Percentiles rank a stretch among this genome's conserved stretches.
Evolutionary conservation across 2,888 invertebrate species (phyloP).

Genomic region (Fabriciana adippe): DNA sequence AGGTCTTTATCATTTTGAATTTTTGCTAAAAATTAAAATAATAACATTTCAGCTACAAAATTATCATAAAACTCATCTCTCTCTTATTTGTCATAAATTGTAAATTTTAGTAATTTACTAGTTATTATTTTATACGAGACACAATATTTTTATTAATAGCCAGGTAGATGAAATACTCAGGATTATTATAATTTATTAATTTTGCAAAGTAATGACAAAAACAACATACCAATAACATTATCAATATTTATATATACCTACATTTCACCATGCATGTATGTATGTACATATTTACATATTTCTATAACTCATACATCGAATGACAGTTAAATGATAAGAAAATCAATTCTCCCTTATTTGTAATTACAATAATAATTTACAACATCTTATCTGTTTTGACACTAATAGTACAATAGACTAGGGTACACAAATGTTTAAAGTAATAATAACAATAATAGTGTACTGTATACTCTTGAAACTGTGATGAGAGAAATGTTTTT

Average conservation of each 20-base stretch:
- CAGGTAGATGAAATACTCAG: too few relatives aligned
- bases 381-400: constrained; percentile 22
- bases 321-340: constrained; percentile 7
- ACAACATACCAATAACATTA: too few relatives aligned
- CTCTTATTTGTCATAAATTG: too few relatives aligned
- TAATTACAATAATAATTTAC: constrained; percentile 21
- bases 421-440: constrained; percentile 5
- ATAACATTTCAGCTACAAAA: not conserved
- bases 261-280: not conserved
- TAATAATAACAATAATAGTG: constrained; percentile 10
- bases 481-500: constrained; percentile 17
- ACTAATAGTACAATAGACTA: constrained; percentile 17
- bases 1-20: not conserved
- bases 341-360: constrained; percentile 20
- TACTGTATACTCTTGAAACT: not conserved
- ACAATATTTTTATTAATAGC: too few relatives aligned
- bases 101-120: too few relatives aligned
- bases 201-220: too few relatives aligned
- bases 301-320: constrained; percentile 1
- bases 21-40: not conserved
- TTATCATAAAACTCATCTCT: too few relatives aligned
- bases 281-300: not conserved
- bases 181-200: too few relatives aligned
- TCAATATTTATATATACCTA: not conserved
- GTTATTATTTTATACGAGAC: too few relatives aligned